Evolutionary conservation across 92 coral and sea anemone species (phyloP).

Genomic region (Epizoanthus stellaris): DNA sequence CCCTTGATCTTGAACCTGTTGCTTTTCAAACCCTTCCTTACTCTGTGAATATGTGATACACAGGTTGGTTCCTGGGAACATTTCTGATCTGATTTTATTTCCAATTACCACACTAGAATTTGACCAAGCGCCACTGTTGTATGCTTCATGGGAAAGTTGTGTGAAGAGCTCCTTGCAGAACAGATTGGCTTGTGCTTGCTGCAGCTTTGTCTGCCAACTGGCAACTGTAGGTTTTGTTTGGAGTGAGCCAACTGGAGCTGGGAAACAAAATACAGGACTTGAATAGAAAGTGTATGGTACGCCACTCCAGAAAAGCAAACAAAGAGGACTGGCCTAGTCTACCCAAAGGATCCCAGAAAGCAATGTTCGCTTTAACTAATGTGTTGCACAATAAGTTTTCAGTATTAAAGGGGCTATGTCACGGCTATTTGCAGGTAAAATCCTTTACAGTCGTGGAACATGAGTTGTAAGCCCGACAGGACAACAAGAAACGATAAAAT

Average conservation of each 20-base stretch:
- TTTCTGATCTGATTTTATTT: conserved; percentile 90
- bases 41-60: conserved; percentile 76
- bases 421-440: too few relatives aligned
- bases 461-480: too few relatives aligned
- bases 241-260: conserved; percentile 9
- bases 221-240: conserved; percentile 2
- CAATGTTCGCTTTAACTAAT: too few relatives aligned
- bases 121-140: conserved; percentile 74
- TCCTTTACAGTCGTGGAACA: too few relatives aligned
- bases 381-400: too few relatives aligned
- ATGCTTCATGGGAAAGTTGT: conserved; percentile 95
- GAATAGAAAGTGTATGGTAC: not conserved
- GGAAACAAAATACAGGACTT: not conserved
- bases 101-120: conserved; percentile 82
- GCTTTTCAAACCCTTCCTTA: conserved; percentile 41
- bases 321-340: too few relatives aligned
- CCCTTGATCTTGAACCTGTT: not conserved
- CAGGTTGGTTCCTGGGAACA: conserved; percentile 92
- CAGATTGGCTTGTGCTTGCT: conserved; percentile 84
- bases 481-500: too few relatives aligned
- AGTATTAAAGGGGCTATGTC: too few relatives aligned
- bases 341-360: too few relatives aligned
- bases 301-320: too few relatives aligned
- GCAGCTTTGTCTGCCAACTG: conserved; percentile 83
- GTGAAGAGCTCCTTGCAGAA: conserved; percentile 92